Conservation (phyloP, 2,113 vertebrate genomes). For the Scolopax mira region DNA sequence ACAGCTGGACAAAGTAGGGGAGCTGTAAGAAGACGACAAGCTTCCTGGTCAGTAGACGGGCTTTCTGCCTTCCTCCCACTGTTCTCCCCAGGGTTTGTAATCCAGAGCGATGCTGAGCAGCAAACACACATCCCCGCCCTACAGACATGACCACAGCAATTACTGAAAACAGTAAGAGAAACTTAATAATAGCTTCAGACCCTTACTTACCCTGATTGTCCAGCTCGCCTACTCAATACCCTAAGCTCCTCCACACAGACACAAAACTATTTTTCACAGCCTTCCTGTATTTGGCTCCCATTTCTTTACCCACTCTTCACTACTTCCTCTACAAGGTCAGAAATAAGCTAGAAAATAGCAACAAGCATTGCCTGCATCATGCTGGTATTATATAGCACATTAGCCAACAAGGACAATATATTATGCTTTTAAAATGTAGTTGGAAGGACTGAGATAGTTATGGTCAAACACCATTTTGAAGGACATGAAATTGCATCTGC, state of each 20-base stretch:
- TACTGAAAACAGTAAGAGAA: neutral
- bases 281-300: neutral
- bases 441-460: neutral
- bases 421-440: neutral
- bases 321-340: neutral
- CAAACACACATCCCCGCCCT: neutral
- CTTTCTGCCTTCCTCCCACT: neutral
- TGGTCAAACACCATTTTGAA: neutral
- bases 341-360: neutral
- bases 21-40: neutral
- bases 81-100: neutral
- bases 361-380: neutral
- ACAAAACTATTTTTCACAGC: neutral
- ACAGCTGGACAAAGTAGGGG: neutral
- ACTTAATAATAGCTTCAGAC: neutral
- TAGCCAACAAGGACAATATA: neutral
- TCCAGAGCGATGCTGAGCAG: neutral
- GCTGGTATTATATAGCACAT: neutral
- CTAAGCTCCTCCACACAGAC: neutral
- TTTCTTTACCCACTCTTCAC: neutral
- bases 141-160: neutral
- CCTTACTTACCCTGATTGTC: neutral
- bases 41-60: conserved; percentile 14
- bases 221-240: neutral
- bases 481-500: neutral